Percentiles rank a stretch among this genome's conserved stretches.
These are phyloP conservation scores for Drosophila saltans DNA, from an alignment of 1,140 invertebrate species.

Conservation along the genomic window DNA sequence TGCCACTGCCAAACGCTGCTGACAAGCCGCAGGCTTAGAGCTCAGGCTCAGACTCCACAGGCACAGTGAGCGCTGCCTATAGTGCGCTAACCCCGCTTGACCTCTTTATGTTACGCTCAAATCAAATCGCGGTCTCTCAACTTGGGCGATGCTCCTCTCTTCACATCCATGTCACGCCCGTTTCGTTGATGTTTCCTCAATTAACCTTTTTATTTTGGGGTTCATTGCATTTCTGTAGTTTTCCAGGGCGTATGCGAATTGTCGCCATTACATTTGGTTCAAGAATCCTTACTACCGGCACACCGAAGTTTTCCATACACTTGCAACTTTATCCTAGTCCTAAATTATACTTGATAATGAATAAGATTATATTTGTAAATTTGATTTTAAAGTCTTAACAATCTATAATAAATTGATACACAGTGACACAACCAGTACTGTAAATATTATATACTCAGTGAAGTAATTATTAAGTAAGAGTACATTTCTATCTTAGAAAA, in stretches of 20 bases:
- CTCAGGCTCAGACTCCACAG: conserved; percentile 8
- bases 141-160: conserved; percentile 67
- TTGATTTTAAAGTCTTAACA: no score
- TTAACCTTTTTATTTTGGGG: conserved; percentile 73
- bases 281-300: background rate
- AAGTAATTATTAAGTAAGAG: no score
- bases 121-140: conserved; percentile 70
- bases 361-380: no score
- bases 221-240: conserved; percentile 38
- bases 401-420: no score
- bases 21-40: conserved; percentile 32
- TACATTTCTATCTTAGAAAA: background rate
- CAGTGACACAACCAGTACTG: no score
- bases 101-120: conserved; percentile 69
- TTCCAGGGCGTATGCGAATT: conserved; percentile 71
- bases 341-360: no score
- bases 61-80: conserved; percentile 44
- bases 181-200: conserved; percentile 73
- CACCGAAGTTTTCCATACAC: conserved; percentile 27
- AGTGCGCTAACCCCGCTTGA: conserved; percentile 53
- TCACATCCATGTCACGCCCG: conserved; percentile 65
- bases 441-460: no score
- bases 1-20: conserved; percentile 71
- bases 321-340: background rate
- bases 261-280: conserved; percentile 56